These are phyloP conservation scores for Lithobates pipiens DNA, from an alignment of 2,797 vertebrate species.

Conservation along the genomic window DNA sequence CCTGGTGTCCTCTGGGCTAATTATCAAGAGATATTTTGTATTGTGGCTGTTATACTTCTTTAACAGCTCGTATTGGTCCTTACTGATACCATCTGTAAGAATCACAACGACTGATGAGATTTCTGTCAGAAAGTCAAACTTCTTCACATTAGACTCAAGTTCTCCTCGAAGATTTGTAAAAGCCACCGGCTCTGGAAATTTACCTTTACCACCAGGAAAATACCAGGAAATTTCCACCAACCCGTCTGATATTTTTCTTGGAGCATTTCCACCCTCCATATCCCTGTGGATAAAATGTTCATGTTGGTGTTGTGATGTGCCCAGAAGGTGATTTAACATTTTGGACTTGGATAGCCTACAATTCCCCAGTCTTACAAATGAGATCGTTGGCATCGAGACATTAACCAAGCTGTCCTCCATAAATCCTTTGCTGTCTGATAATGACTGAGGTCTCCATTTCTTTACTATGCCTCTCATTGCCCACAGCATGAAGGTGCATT, in stretches of 20 bases:
- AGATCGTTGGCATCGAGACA: not conserved
- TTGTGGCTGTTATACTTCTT: constrained; percentile 49
- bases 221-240: constrained; percentile 80
- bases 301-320: not conserved
- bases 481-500: constrained; percentile 77
- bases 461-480: constrained; percentile 76
- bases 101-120: constrained; percentile 81
- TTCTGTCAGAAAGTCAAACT: constrained; percentile 76
- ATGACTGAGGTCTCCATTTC: constrained; percentile 73
- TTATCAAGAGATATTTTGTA: constrained; percentile 67
- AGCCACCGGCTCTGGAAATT: constrained; percentile 77
- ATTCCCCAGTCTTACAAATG: not conserved
- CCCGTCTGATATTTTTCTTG: not conserved
- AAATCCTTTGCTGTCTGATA: constrained; percentile 23
- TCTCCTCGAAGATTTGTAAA: constrained; percentile 82
- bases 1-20: constrained; percentile 53
- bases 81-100: constrained; percentile 77
- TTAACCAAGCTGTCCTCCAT: not conserved
- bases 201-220: constrained; percentile 75
- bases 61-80: constrained; percentile 69
- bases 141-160: constrained; percentile 71
- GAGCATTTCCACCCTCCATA: not conserved
- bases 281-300: not conserved
- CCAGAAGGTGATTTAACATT: not conserved
- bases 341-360: not conserved